Percentiles rank a stretch among this genome's conserved stretches.
Conservation (phyloP, 2,113 vertebrate genomes). For the Stictonetta naevosa region DNA sequence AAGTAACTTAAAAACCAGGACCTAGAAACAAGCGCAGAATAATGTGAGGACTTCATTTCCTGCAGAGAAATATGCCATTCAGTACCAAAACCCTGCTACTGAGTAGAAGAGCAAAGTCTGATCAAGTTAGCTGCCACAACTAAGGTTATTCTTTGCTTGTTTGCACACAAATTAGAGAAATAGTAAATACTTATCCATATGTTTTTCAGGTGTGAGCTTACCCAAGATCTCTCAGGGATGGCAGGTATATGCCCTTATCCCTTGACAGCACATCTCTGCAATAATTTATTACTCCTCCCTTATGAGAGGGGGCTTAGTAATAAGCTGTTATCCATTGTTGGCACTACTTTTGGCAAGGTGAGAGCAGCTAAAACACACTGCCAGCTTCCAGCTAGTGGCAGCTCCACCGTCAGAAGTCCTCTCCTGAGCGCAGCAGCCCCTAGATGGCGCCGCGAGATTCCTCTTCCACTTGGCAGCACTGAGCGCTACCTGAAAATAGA, state of each 20-base stretch:
- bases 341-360: not conserved
- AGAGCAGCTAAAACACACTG: not conserved
- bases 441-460: conserved; percentile 13
- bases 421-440: not conserved
- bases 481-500: too few relatives aligned
- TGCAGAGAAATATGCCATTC: not conserved
- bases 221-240: not conserved
- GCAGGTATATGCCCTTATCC: accelerated
- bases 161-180: not conserved
- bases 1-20: not conserved
- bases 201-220: not conserved
- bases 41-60: not conserved
- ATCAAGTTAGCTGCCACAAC: not conserved
- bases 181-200: not conserved
- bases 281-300: not conserved
- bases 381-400: not conserved
- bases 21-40: not conserved
- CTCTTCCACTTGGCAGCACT: not conserved
- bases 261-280: not conserved
- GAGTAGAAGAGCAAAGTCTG: not conserved
- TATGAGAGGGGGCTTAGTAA: not conserved
- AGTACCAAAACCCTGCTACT: not conserved
- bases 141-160: not conserved
- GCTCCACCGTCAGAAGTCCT: accelerated
- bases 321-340: not conserved